These are phyloP conservation scores for Pangasius sanitwongsei DNA, from an alignment of 2,797 vertebrate species.

Conservation along the genomic window DNA sequence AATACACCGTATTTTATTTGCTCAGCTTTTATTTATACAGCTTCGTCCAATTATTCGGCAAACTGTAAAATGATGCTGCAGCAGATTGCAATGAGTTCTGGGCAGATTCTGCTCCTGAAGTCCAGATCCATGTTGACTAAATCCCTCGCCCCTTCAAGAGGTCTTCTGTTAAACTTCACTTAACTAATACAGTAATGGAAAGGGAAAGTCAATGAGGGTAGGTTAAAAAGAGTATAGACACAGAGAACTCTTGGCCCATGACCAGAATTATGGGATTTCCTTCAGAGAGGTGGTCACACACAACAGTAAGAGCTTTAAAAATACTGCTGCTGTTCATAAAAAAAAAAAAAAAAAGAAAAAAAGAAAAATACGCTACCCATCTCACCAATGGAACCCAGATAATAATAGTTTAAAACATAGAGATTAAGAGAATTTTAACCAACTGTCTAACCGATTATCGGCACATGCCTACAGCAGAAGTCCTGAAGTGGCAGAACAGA, in stretches of 20 bases:
- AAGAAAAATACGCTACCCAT: neutral
- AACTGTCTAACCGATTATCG: slow-evolving; percentile 13
- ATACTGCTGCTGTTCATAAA: neutral
- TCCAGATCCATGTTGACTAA: neutral
- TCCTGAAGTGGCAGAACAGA: slow-evolving; percentile 27
- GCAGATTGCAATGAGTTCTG: neutral
- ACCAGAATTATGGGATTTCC: neutral
- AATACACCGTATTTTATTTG: neutral
- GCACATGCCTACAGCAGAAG: slow-evolving; percentile 41
- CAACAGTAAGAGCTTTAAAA: neutral
- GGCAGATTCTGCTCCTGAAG: neutral
- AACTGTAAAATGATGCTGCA: neutral
- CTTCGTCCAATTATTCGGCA: neutral
- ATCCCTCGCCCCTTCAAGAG: neutral
- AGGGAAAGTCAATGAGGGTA: neutral
- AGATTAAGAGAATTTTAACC: neutral
- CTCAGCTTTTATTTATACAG: neutral
- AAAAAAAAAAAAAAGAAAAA: neutral
- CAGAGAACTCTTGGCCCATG: neutral
- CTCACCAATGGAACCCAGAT: neutral
- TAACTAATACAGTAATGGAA: neutral
- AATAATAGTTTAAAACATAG: neutral
- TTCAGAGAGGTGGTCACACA: neutral
- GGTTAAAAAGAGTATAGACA: neutral
- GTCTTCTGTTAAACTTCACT: neutral